Evolutionary conservation across 2,113 vertebrate species (phyloP).

Genomic region (Helogale parvula): DNA sequence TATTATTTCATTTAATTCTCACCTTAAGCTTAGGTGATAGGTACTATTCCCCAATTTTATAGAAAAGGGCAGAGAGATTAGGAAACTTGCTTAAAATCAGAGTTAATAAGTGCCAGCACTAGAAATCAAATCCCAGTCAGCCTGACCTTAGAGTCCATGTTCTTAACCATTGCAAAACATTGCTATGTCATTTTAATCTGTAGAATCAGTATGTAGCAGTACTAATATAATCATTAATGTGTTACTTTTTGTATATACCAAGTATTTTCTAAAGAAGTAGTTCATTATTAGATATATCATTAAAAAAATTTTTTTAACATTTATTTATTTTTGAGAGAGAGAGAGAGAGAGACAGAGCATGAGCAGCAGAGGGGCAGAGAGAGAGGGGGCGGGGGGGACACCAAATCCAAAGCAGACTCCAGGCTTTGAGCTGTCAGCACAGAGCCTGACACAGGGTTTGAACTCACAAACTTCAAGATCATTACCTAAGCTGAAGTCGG

Average conservation of each 20-base stretch:
- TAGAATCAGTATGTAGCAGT: background rate
- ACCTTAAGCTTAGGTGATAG: background rate
- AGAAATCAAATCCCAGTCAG: background rate
- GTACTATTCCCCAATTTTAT: conserved; percentile 21
- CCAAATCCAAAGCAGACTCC: too few relatives aligned
- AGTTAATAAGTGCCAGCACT: background rate
- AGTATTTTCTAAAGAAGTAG: conserved; percentile 5
- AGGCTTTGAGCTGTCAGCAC: too few relatives aligned
- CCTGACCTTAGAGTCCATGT: background rate
- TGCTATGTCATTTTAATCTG: background rate
- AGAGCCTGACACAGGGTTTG: too few relatives aligned
- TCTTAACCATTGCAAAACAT: background rate
- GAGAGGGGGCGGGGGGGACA: too few relatives aligned
- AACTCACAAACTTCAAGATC: too few relatives aligned
- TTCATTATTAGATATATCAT: conserved; percentile 18
- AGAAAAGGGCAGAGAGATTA: conserved; percentile 36
- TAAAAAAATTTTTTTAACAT: background rate
- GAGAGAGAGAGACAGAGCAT: too few relatives aligned
- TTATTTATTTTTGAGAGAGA: too few relatives aligned
- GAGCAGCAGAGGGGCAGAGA: too few relatives aligned
- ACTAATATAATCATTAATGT: background rate
- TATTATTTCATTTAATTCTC: conserved; percentile 42
- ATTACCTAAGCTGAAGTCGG: too few relatives aligned
- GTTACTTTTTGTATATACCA: conserved; percentile 21
- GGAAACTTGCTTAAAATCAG: background rate